These are phyloP conservation scores for Alentia gelatinosa DNA, from an alignment of 2,888 invertebrate species.

Conservation along the genomic window DNA sequence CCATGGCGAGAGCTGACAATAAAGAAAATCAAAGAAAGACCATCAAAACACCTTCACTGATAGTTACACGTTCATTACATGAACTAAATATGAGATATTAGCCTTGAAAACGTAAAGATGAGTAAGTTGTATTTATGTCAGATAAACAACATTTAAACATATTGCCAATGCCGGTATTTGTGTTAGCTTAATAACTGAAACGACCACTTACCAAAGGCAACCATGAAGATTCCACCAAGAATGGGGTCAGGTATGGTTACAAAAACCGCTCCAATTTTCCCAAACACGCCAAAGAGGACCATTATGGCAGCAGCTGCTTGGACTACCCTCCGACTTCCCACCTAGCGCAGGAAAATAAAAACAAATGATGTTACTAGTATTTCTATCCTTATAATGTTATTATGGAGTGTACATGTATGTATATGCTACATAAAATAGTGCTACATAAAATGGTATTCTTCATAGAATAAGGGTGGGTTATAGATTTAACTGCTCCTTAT, in stretches of 20 bases:
- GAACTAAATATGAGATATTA: not conserved
- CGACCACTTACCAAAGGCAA: slow-evolving; percentile 74
- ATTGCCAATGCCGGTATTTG: not conserved
- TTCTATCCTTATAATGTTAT: not conserved
- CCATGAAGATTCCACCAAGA: slow-evolving; percentile 79
- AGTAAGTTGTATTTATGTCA: not conserved
- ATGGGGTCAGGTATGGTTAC: slow-evolving; percentile 82
- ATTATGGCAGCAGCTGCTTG: slow-evolving; percentile 77
- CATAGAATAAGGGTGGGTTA: not conserved
- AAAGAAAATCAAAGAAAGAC: too few species aligned
- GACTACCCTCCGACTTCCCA: slow-evolving; percentile 79
- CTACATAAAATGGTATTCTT: not conserved
- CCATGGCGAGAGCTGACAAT: too few species aligned
- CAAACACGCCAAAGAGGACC: slow-evolving; percentile 80
- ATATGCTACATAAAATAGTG: not conserved
- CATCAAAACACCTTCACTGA: not conserved
- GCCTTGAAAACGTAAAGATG: not conserved
- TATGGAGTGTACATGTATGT: not conserved
- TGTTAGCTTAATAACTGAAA: not conserved
- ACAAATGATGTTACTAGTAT: not conserved
- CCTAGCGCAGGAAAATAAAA: slow-evolving; percentile 64
- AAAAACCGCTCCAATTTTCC: slow-evolving; percentile 82
- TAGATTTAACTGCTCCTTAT: not conserved
- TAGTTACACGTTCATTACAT: not conserved
- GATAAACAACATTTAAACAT: not conserved